Base-by-base conservation (phyloP, 2,888 invertebrate genomes). In the Physocephala rufipes region DNA sequence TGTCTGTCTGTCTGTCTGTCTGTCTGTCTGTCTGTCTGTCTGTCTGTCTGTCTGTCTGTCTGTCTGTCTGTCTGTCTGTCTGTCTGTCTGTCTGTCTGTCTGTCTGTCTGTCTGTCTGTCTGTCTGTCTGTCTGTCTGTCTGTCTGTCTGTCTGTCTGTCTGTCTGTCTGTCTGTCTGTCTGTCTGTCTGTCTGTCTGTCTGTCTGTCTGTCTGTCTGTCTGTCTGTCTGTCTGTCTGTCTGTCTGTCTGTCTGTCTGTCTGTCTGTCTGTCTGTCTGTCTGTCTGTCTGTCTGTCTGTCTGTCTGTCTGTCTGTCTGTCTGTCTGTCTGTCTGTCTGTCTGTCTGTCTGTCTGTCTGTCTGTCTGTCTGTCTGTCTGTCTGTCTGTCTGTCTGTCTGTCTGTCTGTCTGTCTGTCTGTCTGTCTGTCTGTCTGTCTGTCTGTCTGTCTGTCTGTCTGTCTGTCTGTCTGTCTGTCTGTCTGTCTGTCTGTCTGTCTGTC, bases 1-100 rank as follows among this genome's bases (percentile, higher is more conserved):
- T 55, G 55, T 55, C 55, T 55, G 55, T 55, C 55, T 55, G 55
- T 55, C 55, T 55, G 55, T 55, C 55, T 55, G 55, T 55, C 55
- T 55, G 55, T 55, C 55, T 55, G 55, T 55, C 55, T 55, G 55
- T 55, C 55, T 55, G 55, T 55, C 55, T 55, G 55, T 55, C 55
- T 55, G 55, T 55, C 55, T 55, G 55, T 55, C 55, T 55, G 55
- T 55, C 55, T 55, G 55, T 55, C 55, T 55, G 55, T 55, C 55
- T 55, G 55, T 55, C 55, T 55, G 55, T 55, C 55, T 55, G 55
- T 55, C 55, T 55, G 55, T 55, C 55, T 55, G 55, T 55, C 55
- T 55, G 55, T 55, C 55, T 55, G 55, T 55, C 55, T 55, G 55
- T 55, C 55, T 55, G 55, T 55, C 55, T 55, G 55, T 55, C 55